Evolutionary conservation across 2,113 vertebrate species (phyloP), one percentile per base, ranked within the genome.

Genomic region (Psettodes erumei): DNA sequence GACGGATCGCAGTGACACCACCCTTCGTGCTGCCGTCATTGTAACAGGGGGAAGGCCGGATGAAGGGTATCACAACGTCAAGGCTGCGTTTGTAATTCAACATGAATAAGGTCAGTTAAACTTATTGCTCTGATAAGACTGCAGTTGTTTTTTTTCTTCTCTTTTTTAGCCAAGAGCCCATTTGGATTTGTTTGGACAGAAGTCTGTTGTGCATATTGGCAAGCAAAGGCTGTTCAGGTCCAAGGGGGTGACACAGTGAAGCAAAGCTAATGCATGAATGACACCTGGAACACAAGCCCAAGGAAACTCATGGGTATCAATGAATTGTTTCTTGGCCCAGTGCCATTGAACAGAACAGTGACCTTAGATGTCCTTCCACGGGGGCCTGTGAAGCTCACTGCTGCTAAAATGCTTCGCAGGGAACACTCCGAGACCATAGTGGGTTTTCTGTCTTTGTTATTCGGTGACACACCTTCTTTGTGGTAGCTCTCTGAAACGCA

Each of bases 351-450:
- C 7, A 50, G 32, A 50, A 21, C 9, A 28, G 35, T 45, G 54
- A 53, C 25, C 12, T 28, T 10, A 21, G 10, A 28, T 27, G 16
- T 33, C 15, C n/a, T 8, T 19, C 11, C 19, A 42, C 4, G 4
- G n/a, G 16, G 1, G 10, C 43, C 7, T 23, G 13, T 75, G 48
- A 75, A 68, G 28, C 58, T 37, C 33, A 23, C 18, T 56, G 30
- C 64, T 79, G 43, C 54, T 51, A 58, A 38, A 62, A 42, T 28
- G 12, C 15, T 61, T 84, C 59, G 25, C n/a, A 76, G 21, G 33
- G 5, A 61, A 47, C 25, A 8, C 38, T 42, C 6, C 6, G 37
- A 48, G 55, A 37, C 51, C 51, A 59, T 9, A 4, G 47, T 42
- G 35, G 30, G 25, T 51, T 55, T 3, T 42, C 43, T 40, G 6